A percentile compares a stretch with the other conserved stretches of the same genome.
Conservation (phyloP, 2,888 invertebrate genomes). For the Lycophotia porphyrea region DNA sequence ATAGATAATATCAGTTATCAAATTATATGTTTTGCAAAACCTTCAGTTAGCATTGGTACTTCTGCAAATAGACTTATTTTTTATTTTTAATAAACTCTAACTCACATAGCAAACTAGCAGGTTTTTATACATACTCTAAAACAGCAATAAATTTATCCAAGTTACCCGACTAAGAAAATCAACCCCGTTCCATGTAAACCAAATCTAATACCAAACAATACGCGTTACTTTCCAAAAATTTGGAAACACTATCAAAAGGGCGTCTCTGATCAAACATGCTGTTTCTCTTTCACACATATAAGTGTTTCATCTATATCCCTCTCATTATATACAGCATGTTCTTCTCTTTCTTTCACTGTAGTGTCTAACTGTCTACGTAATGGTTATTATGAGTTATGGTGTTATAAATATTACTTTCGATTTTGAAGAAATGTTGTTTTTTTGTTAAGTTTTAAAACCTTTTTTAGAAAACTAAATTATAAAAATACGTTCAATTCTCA, state of each 20-base stretch:
- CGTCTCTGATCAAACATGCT: constrained; percentile 82
- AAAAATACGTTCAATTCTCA: neutral
- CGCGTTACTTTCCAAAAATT: constrained; percentile 88
- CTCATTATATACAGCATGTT: constrained; percentile 59
- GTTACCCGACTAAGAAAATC: neutral
- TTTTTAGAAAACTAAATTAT: neutral
- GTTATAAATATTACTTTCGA: constrained; percentile 68
- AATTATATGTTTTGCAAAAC: neutral
- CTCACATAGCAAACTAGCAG: neutral
- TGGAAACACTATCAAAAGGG: constrained; percentile 90
- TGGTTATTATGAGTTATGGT: constrained; percentile 80
- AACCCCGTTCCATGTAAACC: constrained; percentile 77
- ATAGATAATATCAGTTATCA: neutral
- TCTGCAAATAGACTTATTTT: neutral
- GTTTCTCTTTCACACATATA: constrained; percentile 73
- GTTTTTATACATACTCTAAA: neutral
- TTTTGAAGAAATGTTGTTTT: constrained; percentile 25
- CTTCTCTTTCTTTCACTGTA: constrained; percentile 68
- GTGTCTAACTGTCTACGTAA: constrained; percentile 69
- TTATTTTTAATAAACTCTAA: neutral
- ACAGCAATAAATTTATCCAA: neutral
- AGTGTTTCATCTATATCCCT: constrained; percentile 51
- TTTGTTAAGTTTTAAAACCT: neutral
- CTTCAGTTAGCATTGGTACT: neutral
- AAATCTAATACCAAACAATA: constrained; percentile 79